These are phyloP conservation scores for Henricia sp. DNA, from an alignment of 53 echinoderm and acorn worm species.

Conservation along the genomic window DNA sequence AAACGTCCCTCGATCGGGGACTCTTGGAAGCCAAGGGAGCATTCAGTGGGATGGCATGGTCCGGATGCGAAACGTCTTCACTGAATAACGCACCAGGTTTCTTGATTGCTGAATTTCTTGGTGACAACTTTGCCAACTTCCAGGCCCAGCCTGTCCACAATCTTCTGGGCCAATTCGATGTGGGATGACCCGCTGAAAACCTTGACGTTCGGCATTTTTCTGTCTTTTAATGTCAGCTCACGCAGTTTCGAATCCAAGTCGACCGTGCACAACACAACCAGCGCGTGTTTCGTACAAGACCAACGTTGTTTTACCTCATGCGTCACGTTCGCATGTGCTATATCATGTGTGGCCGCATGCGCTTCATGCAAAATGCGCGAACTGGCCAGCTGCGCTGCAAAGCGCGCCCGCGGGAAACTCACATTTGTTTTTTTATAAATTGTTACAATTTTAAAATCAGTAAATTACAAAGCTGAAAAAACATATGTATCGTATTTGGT, in stretches of 20 bases:
- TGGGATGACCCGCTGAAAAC: conserved; percentile 96
- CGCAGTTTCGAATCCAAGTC: not conserved
- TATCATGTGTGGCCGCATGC: conserved; percentile 5
- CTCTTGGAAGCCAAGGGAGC: too few relatives aligned
- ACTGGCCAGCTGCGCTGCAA: not conserved
- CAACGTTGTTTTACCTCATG: not conserved
- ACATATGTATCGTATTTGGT: not conserved
- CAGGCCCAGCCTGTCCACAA: conserved; percentile 88
- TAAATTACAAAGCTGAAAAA: not conserved
- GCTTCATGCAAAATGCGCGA: not conserved
- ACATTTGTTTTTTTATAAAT: not conserved
- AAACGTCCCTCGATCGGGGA: too few relatives aligned
- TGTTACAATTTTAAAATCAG: not conserved
- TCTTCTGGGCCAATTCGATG: conserved; percentile 89
- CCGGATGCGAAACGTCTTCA: too few relatives aligned
- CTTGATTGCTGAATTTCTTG: conserved; percentile 99
- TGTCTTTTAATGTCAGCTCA: not conserved
- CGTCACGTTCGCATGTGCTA: not conserved
- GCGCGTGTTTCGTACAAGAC: not conserved
- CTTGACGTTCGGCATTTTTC: conserved; percentile 98
- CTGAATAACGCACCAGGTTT: conserved; percentile 93
- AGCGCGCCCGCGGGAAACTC: conserved; percentile 48
- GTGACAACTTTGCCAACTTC: conserved; percentile 97
- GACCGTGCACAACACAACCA: not conserved
- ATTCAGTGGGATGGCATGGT: too few relatives aligned